Evolutionary conservation across 2,797 vertebrate genomes (phyloP).

Genomic region (Onychomys torridus): DNA sequence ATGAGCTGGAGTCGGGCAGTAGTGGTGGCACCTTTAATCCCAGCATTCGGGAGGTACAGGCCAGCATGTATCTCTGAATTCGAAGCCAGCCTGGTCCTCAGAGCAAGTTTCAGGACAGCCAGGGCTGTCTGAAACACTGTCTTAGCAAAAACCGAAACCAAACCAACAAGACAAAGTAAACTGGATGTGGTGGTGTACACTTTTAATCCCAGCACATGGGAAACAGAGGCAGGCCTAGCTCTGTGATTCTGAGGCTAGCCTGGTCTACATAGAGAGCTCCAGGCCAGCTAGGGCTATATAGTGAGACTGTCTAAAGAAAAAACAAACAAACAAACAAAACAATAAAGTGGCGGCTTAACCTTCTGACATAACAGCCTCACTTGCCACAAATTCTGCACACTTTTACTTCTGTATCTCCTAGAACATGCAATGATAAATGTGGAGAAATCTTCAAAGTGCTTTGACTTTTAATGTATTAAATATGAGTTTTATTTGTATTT

Average conservation of each 20-base stretch:
- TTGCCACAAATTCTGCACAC: background rate
- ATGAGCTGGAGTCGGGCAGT: too few species aligned
- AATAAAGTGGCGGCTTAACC: background rate
- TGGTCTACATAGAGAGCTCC: background rate
- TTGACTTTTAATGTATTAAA: background rate
- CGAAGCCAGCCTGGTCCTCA: background rate
- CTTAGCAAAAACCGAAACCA: background rate
- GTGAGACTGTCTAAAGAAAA: background rate
- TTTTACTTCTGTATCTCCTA: background rate
- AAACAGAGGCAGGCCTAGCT: background rate
- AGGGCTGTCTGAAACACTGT: background rate
- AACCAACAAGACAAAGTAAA: background rate
- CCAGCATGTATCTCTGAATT: background rate
- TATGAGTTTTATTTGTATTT: background rate
- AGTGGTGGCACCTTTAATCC: background rate
- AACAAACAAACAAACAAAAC: too few species aligned
- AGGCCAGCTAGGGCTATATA: background rate
- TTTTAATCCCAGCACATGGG: background rate
- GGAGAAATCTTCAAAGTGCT: background rate
- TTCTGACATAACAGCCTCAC: background rate
- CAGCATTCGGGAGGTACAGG: background rate
- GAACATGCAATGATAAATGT: background rate
- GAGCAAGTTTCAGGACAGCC: background rate
- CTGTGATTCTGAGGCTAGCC: background rate
- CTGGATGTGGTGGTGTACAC: background rate